Evolutionary conservation across 1,140 invertebrate species (phyloP), one percentile per base, ranked within the genome.

Genomic region (Brevipalpus yothersi): DNA sequence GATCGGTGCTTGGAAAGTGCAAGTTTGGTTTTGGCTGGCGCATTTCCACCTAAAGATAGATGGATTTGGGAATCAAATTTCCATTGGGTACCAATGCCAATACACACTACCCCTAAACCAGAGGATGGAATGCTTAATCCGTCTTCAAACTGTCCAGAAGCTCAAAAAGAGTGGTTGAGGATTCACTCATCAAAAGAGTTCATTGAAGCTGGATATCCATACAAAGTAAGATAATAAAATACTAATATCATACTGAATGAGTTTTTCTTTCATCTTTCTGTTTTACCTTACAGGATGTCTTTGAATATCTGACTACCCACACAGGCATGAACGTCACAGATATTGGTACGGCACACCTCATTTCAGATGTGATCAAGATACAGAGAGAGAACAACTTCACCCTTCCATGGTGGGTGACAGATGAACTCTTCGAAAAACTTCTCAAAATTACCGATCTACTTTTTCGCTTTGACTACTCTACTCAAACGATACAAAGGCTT

Each of bases 11-110:
- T 63, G 1, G 57, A 58, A 45, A 55, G 47, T 42, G 54, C 41
- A 41, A 5, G 17, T 39, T 42, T 63, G 19, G n/a, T 63, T 17
- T 13, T 63, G 1, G 55, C 56, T 51, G 62, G 60, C 9, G n/a
- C 51, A 19, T 63, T 63, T 57, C 56, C 56, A 23, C 62, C 62
- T 1, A n/a, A 45, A 21, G 59, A 23, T 45, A 60, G 43, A 42
- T 63, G 62, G 62, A 53, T 58, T 15, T 63, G 62, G 62, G 51
- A 59, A 43, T 39, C 58, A 15, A 40, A 62, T 19, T n/a, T 63
- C 8, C 13, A 43, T 41, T 63, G 60, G 60, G 56, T 62, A 54
- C 62, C 62, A 47, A 41, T 63, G 19, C 56, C 61, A 0, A 56
- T 63, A 9, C 61, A 62, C 15, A 62, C 62, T 21, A 54, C 19